phyloP scores from a whole-genome alignment of 2,888 invertebrate species.

The Sisyra nigra region DNA sequence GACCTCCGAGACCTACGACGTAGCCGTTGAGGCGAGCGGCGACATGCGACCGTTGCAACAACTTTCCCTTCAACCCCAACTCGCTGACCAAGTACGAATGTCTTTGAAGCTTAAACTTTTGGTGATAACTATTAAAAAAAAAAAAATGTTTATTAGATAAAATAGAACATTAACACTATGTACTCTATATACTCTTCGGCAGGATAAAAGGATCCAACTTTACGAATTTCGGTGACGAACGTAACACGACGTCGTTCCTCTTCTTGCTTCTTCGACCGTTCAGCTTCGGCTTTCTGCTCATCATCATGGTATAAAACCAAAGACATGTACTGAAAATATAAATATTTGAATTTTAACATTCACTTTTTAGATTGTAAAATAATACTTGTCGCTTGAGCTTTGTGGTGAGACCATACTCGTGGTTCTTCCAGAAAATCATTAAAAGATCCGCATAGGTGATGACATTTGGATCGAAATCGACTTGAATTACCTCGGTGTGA shows the following conservation, averaged over 20 bases:
- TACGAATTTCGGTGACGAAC: conserved; percentile 61
- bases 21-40: conserved; percentile 82
- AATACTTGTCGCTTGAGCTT: conserved; percentile 66
- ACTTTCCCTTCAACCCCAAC: conserved; percentile 43
- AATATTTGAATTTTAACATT: neutral
- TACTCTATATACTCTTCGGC: conserved; percentile 74
- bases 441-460: conserved; percentile 64
- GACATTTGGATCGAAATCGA: conserved; percentile 73
- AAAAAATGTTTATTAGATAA: conserved; percentile 10
- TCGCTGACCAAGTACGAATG: conserved; percentile 60
- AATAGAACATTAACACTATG: too few species aligned
- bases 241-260: conserved; percentile 33
- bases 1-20: conserved; percentile 58
- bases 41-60: conserved; percentile 59
- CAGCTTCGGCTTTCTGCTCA: conserved; percentile 63
- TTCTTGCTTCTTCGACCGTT: conserved; percentile 39
- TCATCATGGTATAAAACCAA: conserved; percentile 79
- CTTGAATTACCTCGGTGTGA: conserved; percentile 86
- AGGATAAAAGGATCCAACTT: conserved; percentile 70
- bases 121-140: conserved; percentile 84
- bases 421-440: conserved; percentile 80
- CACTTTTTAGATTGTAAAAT: neutral
- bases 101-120: conserved; percentile 82
- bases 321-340: conserved; percentile 63
- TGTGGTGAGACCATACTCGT: conserved; percentile 72